Evolutionary conservation across 2,888 invertebrate species (phyloP).

Genomic region (Erebia aethiops): DNA sequence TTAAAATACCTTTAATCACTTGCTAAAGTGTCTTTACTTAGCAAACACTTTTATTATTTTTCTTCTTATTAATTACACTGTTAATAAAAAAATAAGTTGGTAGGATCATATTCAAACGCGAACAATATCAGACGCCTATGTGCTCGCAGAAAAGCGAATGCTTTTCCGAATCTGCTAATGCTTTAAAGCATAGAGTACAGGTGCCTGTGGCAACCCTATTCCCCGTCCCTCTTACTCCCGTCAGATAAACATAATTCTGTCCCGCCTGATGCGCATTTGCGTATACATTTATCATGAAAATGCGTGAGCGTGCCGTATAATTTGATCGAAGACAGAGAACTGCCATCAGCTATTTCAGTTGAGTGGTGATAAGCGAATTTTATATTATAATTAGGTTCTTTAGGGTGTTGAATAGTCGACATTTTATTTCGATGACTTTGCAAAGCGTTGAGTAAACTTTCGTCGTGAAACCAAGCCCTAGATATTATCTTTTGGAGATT

Average conservation of each 20-base stretch:
- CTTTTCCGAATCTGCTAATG: neutral
- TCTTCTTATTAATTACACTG: too few species aligned
- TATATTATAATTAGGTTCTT: conserved; percentile 44
- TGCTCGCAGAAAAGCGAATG: too few species aligned
- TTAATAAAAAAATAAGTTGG: too few species aligned
- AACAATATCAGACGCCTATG: too few species aligned
- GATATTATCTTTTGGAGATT: too few species aligned
- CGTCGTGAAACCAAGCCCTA: too few species aligned
- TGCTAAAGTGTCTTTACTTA: too few species aligned
- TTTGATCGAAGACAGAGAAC: conserved; percentile 74
- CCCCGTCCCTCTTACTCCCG: conserved; percentile 52
- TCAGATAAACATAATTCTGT: conserved; percentile 49
- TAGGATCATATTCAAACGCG: too few species aligned
- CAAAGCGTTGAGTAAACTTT: too few species aligned
- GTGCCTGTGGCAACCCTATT: neutral
- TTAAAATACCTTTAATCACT: too few species aligned
- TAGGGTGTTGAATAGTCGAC: neutral
- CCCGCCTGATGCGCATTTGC: conserved; percentile 51
- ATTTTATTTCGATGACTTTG: neutral
- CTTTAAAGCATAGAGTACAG: neutral
- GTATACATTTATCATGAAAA: conserved; percentile 52
- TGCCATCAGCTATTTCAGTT: conserved; percentile 59
- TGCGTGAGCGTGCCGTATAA: conserved; percentile 65
- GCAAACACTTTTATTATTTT: too few species aligned
- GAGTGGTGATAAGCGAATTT: conserved; percentile 53